Conservation (phyloP, 2,888 invertebrate genomes). For the Hirudinaria manillensis region DNA sequence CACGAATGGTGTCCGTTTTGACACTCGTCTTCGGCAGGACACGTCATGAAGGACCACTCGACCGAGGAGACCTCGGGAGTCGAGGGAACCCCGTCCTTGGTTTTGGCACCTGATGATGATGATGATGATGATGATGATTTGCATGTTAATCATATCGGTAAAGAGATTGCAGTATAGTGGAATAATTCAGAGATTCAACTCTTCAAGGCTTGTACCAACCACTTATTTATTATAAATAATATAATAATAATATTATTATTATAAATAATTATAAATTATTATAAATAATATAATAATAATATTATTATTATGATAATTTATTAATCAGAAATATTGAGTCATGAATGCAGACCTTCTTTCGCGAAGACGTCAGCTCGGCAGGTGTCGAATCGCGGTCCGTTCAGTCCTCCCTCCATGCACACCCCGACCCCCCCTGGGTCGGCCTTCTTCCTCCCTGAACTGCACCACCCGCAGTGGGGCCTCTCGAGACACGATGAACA, state of each 20-base stretch:
- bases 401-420: slow-evolving; percentile 56
- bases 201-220: no score
- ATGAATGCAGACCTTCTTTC: neutral
- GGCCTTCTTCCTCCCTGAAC: slow-evolving; percentile 59
- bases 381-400: slow-evolving; percentile 29
- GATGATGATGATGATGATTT: neutral
- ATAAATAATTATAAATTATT: neutral
- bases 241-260: neutral
- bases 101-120: slow-evolving; percentile 20
- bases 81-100: slow-evolving; percentile 24
- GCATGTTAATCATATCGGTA: neutral
- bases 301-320: neutral
- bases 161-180: neutral
- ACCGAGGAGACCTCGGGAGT: slow-evolving; percentile 43
- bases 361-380: neutral
- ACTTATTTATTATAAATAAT: neutral
- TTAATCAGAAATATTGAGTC: neutral
- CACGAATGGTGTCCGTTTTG: slow-evolving; percentile 83
- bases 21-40: slow-evolving; percentile 90
- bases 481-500: slow-evolving; percentile 80
- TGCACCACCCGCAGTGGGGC: slow-evolving; percentile 91
- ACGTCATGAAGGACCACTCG: slow-evolving; percentile 77
- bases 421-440: slow-evolving; percentile 62
- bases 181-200: neutral
- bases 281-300: neutral